Evolutionary conservation across 2,113 vertebrate genomes (phyloP), one percentile per base, ranked within the genome.

Genomic region (Mustelus asterias): DNA sequence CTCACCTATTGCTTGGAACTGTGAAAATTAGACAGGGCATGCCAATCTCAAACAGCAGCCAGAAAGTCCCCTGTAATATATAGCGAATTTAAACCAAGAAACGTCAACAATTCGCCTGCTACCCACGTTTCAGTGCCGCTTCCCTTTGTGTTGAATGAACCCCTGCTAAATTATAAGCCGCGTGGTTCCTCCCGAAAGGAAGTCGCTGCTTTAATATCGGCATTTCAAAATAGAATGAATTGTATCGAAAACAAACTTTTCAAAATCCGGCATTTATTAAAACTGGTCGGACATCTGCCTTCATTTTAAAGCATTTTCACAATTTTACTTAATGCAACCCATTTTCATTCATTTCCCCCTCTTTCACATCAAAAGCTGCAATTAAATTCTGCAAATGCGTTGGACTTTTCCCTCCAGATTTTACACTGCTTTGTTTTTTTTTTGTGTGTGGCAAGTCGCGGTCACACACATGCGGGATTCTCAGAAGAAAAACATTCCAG

Each of bases 91-190:
- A 22, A 65, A 63, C 14, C 33, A 18, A 48, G 93, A 70, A 16
- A 69, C 37, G 41, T 95, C 94, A 95, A 95, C 60, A 89, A 89
- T 33, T 86, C 78, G 78, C 24, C 78, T 37, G 9, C 95, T 24
- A 58, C 65, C 78, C 78, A 89, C 76, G 95, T 96, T 86, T 89
- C 78, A 26, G 58, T 63, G 33, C 85, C 33, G 95, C 78, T 89
- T 89, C 95, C 85, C 78, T 96, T 96, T 83, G 78, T 96, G 95
- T 86, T 96, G 95, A 85, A 86, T 85, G 58, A 96, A 65, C 78
- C 76, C 33, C 76, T 41, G 95, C 85, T 63, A 67, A 86, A 89
- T 65, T 63, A 96, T 80, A 5, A 80, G 78, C 85, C 95, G 76
- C 78, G 95, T 96, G 95, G 95, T 89, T 95, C 69, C 94, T 95